A percentile compares a stretch with the other conserved stretches of the same genome.
Conservation (phyloP, 2,888 invertebrate species). For the Quadriops clusia region DNA sequence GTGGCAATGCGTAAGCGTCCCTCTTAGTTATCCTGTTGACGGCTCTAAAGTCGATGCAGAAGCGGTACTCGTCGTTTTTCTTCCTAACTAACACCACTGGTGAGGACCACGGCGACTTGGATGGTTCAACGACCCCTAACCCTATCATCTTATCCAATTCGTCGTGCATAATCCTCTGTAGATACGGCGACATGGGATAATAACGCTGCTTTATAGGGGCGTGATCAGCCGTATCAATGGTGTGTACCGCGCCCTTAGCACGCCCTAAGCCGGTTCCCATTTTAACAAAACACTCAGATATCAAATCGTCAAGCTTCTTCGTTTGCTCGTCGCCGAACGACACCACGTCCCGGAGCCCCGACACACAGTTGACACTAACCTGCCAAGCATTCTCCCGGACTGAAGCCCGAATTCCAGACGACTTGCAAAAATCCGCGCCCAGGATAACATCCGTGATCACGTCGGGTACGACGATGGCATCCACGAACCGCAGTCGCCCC, state of each 20-base stretch:
- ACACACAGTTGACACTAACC: background rate
- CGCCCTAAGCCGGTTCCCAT: conserved; percentile 4
- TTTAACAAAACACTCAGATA: background rate
- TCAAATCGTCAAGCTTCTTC: background rate
- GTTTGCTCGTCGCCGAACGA: background rate
- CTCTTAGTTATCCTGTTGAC: conserved; percentile 12
- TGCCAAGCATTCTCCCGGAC: background rate
- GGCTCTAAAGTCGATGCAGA: conserved; percentile 17
- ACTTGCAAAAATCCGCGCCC: conserved; percentile 6
- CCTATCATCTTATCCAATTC: conserved; percentile 17
- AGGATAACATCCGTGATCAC: background rate
- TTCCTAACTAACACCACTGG: conserved; percentile 15
- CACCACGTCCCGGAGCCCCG: background rate
- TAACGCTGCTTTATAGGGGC: conserved; percentile 19
- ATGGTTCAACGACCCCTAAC: conserved; percentile 17
- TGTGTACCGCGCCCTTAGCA: conserved; percentile 5
- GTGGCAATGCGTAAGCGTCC: conserved; percentile 16
- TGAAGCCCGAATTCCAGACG: background rate
- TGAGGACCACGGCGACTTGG: conserved; percentile 15
- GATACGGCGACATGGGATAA: conserved; percentile 19
- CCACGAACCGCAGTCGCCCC: background rate
- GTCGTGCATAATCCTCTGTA: conserved; percentile 16
- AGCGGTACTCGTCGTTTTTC: conserved; percentile 16
- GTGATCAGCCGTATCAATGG: conserved; percentile 6
- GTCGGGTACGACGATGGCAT: background rate